Percentiles rank a stretch among this genome's conserved stretches.
These are phyloP conservation scores for Trinectes maculatus DNA, from an alignment of 2,113 vertebrate genomes.

Conservation along the genomic window DNA sequence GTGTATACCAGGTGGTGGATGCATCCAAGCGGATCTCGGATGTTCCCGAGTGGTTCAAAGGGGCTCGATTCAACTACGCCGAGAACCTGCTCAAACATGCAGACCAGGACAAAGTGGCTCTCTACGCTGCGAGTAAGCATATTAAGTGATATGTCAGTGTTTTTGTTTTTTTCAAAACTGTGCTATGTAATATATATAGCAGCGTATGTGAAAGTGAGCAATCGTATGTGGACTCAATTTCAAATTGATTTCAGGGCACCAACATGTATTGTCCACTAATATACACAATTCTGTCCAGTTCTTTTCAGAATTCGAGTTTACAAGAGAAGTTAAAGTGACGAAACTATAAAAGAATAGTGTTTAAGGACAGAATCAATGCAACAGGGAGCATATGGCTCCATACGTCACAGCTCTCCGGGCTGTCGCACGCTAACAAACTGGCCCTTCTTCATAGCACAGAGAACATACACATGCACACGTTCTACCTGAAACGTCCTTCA, in stretches of 20 bases:
- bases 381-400: not conserved
- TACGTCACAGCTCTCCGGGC: conserved; percentile 25
- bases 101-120: conserved; percentile 91
- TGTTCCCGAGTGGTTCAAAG: conserved; percentile 93
- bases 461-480: not conserved
- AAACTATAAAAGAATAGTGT: no score
- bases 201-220: no score
- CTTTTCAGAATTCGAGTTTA: no score
- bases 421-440: conserved; percentile 59
- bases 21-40: conserved; percentile 88
- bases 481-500: conserved; percentile 20
- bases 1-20: conserved; percentile 87
- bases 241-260: no score
- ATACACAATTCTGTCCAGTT: no score
- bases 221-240: no score
- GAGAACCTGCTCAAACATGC: conserved; percentile 92
- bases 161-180: no score
- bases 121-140: conserved; percentile 91
- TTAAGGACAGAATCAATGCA: not conserved
- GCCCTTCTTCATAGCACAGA: conserved; percentile 20
- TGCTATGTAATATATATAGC: no score
- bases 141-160: not conserved
- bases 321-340: no score
- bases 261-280: no score
- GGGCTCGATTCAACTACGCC: conserved; percentile 92